Percentiles rank a stretch among this genome's conserved stretches.
These are phyloP conservation scores for Brachyhypopomus gauderio DNA, from an alignment of 2,113 vertebrate species.

Conservation along the genomic window DNA sequence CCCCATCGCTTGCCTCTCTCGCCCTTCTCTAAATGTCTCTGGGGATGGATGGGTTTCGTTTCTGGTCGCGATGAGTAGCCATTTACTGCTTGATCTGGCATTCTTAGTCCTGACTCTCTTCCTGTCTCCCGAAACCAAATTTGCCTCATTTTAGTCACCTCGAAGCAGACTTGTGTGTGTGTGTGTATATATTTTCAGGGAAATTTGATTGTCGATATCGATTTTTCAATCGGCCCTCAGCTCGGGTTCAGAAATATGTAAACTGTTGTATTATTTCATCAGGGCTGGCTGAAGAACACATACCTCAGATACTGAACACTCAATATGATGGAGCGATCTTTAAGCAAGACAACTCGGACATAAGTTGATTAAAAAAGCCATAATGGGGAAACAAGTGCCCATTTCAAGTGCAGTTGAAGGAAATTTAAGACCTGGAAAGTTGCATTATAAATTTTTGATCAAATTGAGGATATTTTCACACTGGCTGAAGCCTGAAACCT, in stretches of 20 bases:
- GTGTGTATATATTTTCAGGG: constrained; percentile 91
- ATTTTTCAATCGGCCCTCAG: constrained; percentile 90
- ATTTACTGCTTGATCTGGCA: constrained; percentile 81
- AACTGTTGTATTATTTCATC: constrained; percentile 86
- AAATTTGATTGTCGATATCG: constrained; percentile 88
- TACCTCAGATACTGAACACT: constrained; percentile 75
- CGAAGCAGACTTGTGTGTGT: constrained; percentile 82
- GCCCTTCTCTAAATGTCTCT: constrained; percentile 80
- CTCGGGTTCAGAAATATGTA: constrained; percentile 89
- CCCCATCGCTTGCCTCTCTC: constrained; percentile 77
- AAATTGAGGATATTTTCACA: constrained; percentile 97
- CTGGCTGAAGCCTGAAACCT: constrained; percentile 88
- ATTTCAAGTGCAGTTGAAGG: constrained; percentile 87
- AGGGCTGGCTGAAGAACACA: constrained; percentile 69
- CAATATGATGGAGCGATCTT: constrained; percentile 82
- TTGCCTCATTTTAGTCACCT: constrained; percentile 92
- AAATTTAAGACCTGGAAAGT: constrained; percentile 93
- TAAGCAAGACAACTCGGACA: constrained; percentile 78
- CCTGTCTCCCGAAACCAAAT: constrained; percentile 88
- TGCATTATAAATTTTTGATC: constrained; percentile 96
- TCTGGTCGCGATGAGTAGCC: constrained; percentile 75
- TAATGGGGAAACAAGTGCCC: constrained; percentile 90
- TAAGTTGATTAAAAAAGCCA: constrained; percentile 93
- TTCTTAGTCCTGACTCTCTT: constrained; percentile 81
- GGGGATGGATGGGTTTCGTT: constrained; percentile 82